Base-by-base conservation (phyloP, 92 coral and sea anemone species). In the Porites cylindrica region DNA sequence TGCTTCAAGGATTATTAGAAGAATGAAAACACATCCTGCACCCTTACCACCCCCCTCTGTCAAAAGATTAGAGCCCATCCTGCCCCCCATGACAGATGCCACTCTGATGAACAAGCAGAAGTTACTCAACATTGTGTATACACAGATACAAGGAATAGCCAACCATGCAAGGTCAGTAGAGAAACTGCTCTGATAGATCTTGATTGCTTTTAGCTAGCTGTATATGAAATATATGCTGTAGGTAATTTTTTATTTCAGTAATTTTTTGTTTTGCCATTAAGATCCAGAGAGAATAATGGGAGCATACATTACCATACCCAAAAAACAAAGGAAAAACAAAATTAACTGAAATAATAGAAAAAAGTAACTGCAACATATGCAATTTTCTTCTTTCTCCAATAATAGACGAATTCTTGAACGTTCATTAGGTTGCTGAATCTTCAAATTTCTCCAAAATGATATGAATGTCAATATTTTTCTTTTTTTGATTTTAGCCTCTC, bases 21-120 rank as follows among this genome's bases (percentile, higher is more conserved):
- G 98, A 18, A 91, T 95, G 91, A 91, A 75, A 75, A 86, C 90
- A 51, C 92, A 93, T 9, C 92, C 92, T 38, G 83, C 90, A n/a
- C 92, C 98, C 58, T 91, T 78, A 0, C 91, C 92, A 19, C 98
- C 99, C 63, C 99, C 99, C 71, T 92, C 93, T 76, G 96, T 95
- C 86, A 90, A 76, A 71, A 73, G 90, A 52, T 82, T 86, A 70
- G 88, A 86, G 61, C 88, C 98, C 50, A 96, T 95, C 60, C 78
- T 97, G 14, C 98, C 99, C 71, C 93, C 93, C 88, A 83, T 92
- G 76, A 81, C 96, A 6, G 97, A 93, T n/a, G 90, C 88, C 4
- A 86, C 92, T 51, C 85, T 97, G 58, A 80, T 88, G 53, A 96
- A 97, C 94, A 97, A 91, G 69, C 97, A 92, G 80, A 95, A 92